These are phyloP conservation scores for Lepidochrysops patricia DNA, from an alignment of 2,888 invertebrate species.

Conservation along the genomic window DNA sequence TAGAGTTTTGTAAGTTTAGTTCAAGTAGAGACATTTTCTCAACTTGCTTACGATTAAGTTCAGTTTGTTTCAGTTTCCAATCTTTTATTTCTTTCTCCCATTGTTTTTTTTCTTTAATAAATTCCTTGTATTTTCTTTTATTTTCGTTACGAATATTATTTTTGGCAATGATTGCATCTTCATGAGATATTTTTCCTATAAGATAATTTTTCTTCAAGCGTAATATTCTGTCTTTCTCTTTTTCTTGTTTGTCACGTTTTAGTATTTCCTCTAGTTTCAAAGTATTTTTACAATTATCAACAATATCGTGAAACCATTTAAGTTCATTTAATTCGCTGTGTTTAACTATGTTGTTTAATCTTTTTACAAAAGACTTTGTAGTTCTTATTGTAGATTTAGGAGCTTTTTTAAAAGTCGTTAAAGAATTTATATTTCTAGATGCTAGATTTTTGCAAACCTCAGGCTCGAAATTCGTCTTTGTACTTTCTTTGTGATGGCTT, in stretches of 20 bases:
- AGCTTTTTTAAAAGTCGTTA: constrained; percentile 18
- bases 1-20: constrained; percentile 45
- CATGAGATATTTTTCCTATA: constrained; percentile 71
- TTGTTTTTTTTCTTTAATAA: constrained; percentile 60
- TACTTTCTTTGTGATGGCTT: constrained; percentile 33
- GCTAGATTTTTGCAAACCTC: background rate
- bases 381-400: constrained; percentile 47
- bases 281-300: constrained; percentile 58
- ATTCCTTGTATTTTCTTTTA: constrained; percentile 63
- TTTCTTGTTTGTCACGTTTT: constrained; percentile 56
- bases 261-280: constrained; percentile 54
- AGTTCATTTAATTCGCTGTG: constrained; percentile 63
- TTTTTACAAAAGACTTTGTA: constrained; percentile 64
- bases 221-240: constrained; percentile 60
- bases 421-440: background rate
- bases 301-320: constrained; percentile 62
- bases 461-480: background rate
- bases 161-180: constrained; percentile 75
- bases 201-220: constrained; percentile 76
- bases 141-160: constrained; percentile 60
- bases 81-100: constrained; percentile 66
- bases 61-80: constrained; percentile 63
- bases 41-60: constrained; percentile 60
- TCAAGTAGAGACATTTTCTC: constrained; percentile 53
- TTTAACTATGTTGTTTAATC: constrained; percentile 65